Conservation (phyloP, 2,797 vertebrate species). For the Epinephelus coioides region DNA sequence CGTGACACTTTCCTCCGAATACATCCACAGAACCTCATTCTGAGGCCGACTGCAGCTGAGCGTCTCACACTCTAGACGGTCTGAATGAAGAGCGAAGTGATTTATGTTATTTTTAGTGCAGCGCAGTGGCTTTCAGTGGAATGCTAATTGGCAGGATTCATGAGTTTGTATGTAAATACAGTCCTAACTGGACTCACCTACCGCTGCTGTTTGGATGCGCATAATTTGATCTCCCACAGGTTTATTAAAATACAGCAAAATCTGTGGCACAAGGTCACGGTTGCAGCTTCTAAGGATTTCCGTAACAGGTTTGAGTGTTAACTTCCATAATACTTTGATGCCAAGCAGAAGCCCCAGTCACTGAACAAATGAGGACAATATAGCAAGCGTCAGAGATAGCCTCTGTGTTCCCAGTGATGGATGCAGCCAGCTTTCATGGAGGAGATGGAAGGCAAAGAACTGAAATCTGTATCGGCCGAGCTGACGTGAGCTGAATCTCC, state of each 20-base stretch:
- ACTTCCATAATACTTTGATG: neutral
- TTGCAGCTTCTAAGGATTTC: neutral
- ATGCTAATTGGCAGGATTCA: constrained; percentile 22
- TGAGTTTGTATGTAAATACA: constrained; percentile 19
- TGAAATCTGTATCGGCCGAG: neutral
- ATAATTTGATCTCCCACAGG: neutral
- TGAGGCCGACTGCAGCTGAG: constrained; percentile 14
- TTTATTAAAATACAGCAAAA: neutral
- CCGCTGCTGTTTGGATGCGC: neutral
- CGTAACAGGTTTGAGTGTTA: neutral
- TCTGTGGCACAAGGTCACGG: neutral
- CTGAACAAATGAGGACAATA: neutral
- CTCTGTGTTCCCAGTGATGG: constrained; percentile 35
- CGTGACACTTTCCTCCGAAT: constrained; percentile 17
- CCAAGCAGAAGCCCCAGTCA: neutral
- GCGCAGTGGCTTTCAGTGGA: constrained; percentile 4
- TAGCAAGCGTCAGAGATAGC: neutral
- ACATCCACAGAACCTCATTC: constrained; percentile 15
- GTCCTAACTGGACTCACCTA: neutral
- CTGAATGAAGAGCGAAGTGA: constrained; percentile 18
- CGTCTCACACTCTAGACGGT: neutral
- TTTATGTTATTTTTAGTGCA: constrained; percentile 31
- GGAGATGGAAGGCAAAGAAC: neutral
- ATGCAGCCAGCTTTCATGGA: constrained; percentile 26
- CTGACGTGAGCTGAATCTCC: neutral